Base-by-base conservation (phyloP, 2,113 vertebrate genomes). In the Sakesphorus luctuosus region DNA sequence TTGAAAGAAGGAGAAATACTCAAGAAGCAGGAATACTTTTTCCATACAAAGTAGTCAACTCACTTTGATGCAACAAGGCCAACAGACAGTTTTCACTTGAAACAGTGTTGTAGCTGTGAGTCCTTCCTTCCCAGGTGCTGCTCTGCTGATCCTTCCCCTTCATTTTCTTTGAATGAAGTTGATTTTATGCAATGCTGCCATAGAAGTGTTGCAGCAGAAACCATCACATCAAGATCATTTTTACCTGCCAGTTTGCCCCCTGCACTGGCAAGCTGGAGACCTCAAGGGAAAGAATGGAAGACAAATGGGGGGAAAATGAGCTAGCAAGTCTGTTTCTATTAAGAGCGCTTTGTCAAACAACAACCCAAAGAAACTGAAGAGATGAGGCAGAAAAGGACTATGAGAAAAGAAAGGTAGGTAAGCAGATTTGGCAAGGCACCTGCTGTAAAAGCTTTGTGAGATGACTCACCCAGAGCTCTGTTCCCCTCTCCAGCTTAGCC, bases 401-500 rank as follows among this genome's bases (percentile, higher is more conserved):
- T 1, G 25, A 77, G 55, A 35, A 43, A 66, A 80, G 20, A 26
- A 76, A 75, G 65, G 56, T 56, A 52, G 44, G 47, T 74, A 75
- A 80, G 82, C 52, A 78, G 53, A 86, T 25, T 35, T 13, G 44
- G 53, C 2, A 17, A 85, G 87, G 28, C 84, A 93, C 88, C 83
- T 95, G 92, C 88, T 83, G 52, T 23, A 71, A 81, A 79, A 80
- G 55, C 75, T 50, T 11, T 67, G 68, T 7, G 65, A 89, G 20
- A 13, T 93, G 93, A 97, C 96, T 90, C 95, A 97, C 95, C 55
- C 47, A 8, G 36, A 8, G 31, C 9, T 58, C 84, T 47, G 69
- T 11, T 94, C 75, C 82, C 47, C 84, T 71, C 65, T 76, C 61
- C 89, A 94, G 52, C 68, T 88, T 31, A 67, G 82, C 83, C 77